A percentile compares a stretch with the other conserved stretches of the same genome.
phyloP scores from a whole-genome alignment of 64 coral and sea anemone genomes.

The Porites australiensis region DNA sequence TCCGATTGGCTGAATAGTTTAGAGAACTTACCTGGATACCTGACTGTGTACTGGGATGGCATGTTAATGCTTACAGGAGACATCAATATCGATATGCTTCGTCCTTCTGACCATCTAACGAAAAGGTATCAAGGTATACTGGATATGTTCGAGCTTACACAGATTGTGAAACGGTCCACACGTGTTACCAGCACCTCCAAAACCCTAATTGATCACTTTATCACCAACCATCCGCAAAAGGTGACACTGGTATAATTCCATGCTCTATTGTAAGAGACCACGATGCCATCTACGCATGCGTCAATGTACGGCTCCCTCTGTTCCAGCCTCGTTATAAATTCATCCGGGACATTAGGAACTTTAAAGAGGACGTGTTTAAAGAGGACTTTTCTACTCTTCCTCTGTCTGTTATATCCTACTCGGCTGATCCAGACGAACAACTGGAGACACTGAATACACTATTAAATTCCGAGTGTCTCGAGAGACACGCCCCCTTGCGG shows the following conservation, averaged over 20 bases:
- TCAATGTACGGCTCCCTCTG: too few relatives aligned
- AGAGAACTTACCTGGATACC: constrained; percentile 35
- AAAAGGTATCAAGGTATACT: constrained; percentile 18
- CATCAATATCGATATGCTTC: too few relatives aligned
- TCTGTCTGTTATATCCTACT: constrained; percentile 18
- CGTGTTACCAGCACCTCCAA: constrained; percentile 44
- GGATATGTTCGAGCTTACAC: constrained; percentile 48
- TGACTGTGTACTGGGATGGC: constrained; percentile 45
- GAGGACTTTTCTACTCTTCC: constrained; percentile 54
- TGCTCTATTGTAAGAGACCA: constrained; percentile 37
- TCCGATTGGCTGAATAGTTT: constrained; percentile 39
- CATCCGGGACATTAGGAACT: too few relatives aligned
- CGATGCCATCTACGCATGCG: too few relatives aligned
- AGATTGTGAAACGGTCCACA: constrained; percentile 25
- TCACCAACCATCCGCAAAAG: constrained; percentile 21
- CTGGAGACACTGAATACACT: constrained; percentile 46
- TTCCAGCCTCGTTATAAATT: too few relatives aligned
- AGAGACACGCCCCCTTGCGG: too few relatives aligned
- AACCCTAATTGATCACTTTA: constrained; percentile 45
- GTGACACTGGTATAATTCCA: constrained; percentile 46
- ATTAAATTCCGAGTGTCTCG: too few relatives aligned
- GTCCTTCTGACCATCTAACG: not conserved
- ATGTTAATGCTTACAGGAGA: constrained; percentile 43
- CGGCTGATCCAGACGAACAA: constrained; percentile 67
- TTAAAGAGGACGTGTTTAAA: too few relatives aligned